phyloP scores from a whole-genome alignment of 1,140 invertebrate genomes.

The Nasonia giraulti region DNA sequence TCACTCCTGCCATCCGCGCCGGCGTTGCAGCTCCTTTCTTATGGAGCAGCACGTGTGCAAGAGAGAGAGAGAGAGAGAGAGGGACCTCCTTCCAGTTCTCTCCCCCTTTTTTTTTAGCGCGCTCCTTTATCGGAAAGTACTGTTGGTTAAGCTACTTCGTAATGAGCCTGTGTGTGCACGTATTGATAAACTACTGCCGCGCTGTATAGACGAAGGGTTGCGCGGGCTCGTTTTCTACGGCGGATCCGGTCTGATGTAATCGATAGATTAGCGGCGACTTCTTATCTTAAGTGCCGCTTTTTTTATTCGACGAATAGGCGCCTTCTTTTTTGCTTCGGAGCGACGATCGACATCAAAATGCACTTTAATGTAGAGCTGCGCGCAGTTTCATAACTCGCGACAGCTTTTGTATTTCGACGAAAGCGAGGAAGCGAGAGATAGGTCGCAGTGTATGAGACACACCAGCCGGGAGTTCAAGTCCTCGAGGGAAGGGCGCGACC shows the following conservation, averaged over 20 bases:
- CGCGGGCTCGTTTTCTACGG: background rate
- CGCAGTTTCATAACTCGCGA: background rate
- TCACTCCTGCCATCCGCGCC: constrained; percentile 73
- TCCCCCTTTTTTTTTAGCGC: constrained; percentile 24
- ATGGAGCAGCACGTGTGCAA: constrained; percentile 47
- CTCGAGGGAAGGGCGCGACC: constrained; percentile 11
- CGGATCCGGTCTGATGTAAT: constrained; percentile 11
- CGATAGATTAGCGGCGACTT: constrained; percentile 15
- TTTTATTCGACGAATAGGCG: background rate
- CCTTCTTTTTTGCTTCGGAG: too few species aligned
- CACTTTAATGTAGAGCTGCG: background rate
- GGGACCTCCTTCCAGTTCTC: constrained; percentile 15
- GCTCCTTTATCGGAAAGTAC: constrained; percentile 44
- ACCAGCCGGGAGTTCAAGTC: background rate
- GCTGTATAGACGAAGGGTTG: background rate
- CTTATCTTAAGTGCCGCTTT: constrained; percentile 32
- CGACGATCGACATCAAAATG: background rate
- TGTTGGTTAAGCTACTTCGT: constrained; percentile 37
- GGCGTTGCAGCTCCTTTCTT: constrained; percentile 52
- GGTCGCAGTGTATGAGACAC: background rate
- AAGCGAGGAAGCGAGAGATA: background rate
- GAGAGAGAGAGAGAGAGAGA: background rate
- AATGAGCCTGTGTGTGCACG: constrained; percentile 16
- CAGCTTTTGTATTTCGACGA: background rate
- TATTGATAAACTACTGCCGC: constrained; percentile 23